Evolutionary conservation across 2,797 vertebrate species (phyloP), one percentile per base, ranked within the genome.

Genomic region (Danio aesculapii): DNA sequence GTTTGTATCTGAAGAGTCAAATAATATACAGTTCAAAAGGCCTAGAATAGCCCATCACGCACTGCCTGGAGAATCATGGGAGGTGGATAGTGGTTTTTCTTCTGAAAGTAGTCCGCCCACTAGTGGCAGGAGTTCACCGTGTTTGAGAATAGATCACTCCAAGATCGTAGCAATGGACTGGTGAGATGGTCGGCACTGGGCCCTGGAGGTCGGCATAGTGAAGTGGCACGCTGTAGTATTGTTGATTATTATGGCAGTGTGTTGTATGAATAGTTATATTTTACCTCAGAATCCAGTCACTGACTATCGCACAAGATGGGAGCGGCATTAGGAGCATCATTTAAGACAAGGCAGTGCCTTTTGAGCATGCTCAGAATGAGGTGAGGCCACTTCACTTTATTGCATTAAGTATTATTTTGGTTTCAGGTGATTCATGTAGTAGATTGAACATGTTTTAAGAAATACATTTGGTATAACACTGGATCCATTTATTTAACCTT

Each of bases 181-280:
- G 98, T 16, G 98, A 99, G 91, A 99, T 99, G 98, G 97, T 99
- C 58, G 98, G 98, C 76, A 98, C 97, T 0, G 98, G 98, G 0
- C n/a, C 96, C 95, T 0, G 85, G 90, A 0, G 97, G 96, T 5
- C 88, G 86, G 59, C 90, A 87, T 81, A 97, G 94, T 0, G 97
- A 97, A 90, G 85, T 99, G 86, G 98, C 97, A 0, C 96, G 98
- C 10, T 99, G 98, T 89, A 97, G 96, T 0, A 90, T 99, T 57
- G 90, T 99, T 39, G 95, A 92, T 85, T 99, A 99, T 3, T 83
- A 93, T 0, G 97, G 98, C 0, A 92, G 94, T 0, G 88, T 99
- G 16, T 77, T 99, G 49, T 99, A 97, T 0, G 97, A n/a, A 99
- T 84, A 94, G 96, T 71, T 99, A 98, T 0, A 30, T 99, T 58